Conservation (phyloP, 1,140 invertebrate species). For the Danaus melanippus region DNA sequence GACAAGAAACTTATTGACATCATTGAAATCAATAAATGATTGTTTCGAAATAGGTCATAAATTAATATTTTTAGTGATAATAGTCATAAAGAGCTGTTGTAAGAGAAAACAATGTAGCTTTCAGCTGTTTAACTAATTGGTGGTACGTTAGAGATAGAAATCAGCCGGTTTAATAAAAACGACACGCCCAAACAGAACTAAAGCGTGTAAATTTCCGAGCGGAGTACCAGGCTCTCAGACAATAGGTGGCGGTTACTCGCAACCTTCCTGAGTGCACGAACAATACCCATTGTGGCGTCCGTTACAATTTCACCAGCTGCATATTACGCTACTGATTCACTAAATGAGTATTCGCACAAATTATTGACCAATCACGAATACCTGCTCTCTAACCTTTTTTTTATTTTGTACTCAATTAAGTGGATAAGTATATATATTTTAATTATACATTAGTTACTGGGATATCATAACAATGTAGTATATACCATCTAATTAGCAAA, state of each 20-base stretch:
- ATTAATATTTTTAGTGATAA: too few species aligned
- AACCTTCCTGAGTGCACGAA: conserved; percentile 37
- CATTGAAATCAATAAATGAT: too few species aligned
- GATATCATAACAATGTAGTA: conserved; percentile 17
- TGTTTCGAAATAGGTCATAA: too few species aligned
- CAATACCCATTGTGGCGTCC: conserved; percentile 48
- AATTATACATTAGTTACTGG: conserved; percentile 8
- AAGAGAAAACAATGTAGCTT: too few species aligned
- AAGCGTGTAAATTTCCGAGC: conserved; percentile 5
- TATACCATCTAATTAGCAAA: conserved; percentile 7
- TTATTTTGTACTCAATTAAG: too few species aligned
- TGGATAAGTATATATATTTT: neutral
- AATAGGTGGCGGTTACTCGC: conserved; percentile 31
- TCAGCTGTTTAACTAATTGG: too few species aligned
- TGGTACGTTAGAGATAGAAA: too few species aligned
- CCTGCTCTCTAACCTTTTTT: too few species aligned
- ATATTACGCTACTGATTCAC: conserved; percentile 10
- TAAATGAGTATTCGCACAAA: neutral
- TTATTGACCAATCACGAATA: too few species aligned
- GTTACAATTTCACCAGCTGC: conserved; percentile 34
- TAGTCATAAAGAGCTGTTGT: too few species aligned
- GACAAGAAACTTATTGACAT: too few species aligned
- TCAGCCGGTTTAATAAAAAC: neutral
- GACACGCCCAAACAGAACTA: neutral
- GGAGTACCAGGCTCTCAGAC: conserved; percentile 39